phyloP scores from a whole-genome alignment of 2,797 vertebrate genomes.

The Distichodus sexfasciatus region DNA sequence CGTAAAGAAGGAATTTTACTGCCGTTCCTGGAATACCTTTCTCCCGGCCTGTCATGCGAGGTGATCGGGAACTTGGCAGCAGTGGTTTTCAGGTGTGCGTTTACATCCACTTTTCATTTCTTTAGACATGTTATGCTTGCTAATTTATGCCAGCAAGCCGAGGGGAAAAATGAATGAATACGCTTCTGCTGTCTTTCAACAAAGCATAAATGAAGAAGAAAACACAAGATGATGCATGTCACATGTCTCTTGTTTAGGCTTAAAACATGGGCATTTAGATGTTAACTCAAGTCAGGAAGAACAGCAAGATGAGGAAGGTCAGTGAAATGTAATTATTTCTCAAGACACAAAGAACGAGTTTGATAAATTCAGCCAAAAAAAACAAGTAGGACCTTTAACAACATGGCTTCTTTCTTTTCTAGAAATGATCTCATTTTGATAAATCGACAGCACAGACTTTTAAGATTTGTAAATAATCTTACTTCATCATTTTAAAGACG shows the following conservation, averaged over 20 bases:
- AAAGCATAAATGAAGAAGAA: not conserved
- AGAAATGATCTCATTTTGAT: too few species aligned
- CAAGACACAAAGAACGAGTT: too few species aligned
- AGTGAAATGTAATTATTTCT: too few species aligned
- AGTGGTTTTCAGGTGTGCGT: not conserved
- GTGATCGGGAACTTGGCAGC: not conserved
- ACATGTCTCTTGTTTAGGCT: not conserved
- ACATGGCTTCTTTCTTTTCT: too few species aligned
- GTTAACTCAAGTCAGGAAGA: too few species aligned
- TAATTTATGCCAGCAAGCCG: not conserved
- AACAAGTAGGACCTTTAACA: too few species aligned
- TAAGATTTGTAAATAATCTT: too few species aligned
- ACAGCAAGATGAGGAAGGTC: too few species aligned
- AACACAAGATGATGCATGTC: not conserved
- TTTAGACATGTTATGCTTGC: not conserved
- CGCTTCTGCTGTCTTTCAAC: not conserved
- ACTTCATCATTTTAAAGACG: too few species aligned
- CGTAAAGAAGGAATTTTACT: slow-evolving; percentile 3
- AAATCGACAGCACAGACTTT: too few species aligned
- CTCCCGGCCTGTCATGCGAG: not conserved
- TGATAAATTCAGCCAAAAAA: too few species aligned
- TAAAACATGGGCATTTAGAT: not conserved
- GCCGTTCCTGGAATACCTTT: not conserved
- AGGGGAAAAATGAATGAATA: not conserved
- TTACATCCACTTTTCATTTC: not conserved